Evolutionary conservation across 2,113 vertebrate genomes (phyloP).

Genomic region (Tupaia tana): DNA sequence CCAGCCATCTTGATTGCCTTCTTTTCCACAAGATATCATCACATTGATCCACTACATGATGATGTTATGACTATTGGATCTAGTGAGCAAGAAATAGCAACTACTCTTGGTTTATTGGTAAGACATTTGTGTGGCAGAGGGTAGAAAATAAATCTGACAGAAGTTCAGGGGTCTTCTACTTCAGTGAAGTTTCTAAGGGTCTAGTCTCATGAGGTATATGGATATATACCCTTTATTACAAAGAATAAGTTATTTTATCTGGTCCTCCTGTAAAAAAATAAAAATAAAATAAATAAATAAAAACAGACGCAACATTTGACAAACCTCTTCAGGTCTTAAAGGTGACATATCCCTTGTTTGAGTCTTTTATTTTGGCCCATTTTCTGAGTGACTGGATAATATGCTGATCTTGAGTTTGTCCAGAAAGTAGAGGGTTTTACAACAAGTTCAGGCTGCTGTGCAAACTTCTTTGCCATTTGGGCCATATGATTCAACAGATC

Average conservation of each 20-base stretch:
- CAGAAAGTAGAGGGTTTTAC: neutral
- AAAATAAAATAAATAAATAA: no score
- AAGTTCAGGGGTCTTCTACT: neutral
- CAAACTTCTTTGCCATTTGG: neutral
- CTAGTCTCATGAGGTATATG: neutral
- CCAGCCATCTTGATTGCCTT: neutral
- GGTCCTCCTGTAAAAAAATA: neutral
- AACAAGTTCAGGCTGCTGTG: neutral
- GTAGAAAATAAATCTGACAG: neutral
- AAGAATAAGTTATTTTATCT: neutral
- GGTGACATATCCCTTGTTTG: neutral
- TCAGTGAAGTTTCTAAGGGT: neutral
- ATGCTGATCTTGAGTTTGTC: neutral
- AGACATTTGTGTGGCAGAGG: neutral
- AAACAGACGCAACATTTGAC: neutral
- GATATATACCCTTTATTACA: neutral
- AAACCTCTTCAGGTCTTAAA: neutral
- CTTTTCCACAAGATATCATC: neutral
- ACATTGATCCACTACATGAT: neutral
- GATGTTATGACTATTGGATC: neutral
- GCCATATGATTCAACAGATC: neutral
- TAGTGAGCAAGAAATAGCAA: neutral
- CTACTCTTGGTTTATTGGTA: neutral
- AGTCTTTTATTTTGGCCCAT: neutral
- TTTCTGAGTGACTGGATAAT: neutral